Evolutionary conservation across 37 sponge, comb jelly and placozoan genomes (phyloP), one percentile per base, ranked within the genome.

Genomic region (Mnemiopsis leidyi): DNA sequence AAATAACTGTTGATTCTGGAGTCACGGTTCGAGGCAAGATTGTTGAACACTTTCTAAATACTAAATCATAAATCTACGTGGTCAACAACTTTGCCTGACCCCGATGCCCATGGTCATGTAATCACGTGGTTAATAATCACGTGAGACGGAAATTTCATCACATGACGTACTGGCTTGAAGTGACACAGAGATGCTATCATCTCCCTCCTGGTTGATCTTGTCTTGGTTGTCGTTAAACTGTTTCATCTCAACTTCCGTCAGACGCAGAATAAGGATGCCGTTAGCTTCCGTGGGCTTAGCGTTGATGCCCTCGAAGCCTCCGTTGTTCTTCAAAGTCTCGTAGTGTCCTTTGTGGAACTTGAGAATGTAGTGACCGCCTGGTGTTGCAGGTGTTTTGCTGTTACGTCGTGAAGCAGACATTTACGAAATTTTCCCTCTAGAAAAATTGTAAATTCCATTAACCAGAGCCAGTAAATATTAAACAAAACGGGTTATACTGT

Each of bases 181-280:
- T 34, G 79, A 28, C 79, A 77, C 79, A 7, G 79, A 77, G 79
- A 77, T 77, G 36, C 79, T 77, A 32, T 77, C 79, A 34, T 77
- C 79, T 77, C 79, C 79, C 5, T 26, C 32, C 79, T 31, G 34
- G 79, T 77, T 77, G 79, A 77, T 77, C 79, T 77, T 77, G 9
- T 77, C 79, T 36, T 77, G 79, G 36, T 77, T 77, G 35, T 26
- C 79, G 32, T 77, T 77, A 36, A 77, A 77, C 36, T 32, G 79
- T 13, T 31, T 32, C 79, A 77, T 77, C 79, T 77, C 35, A 32
- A 36, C 35, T 32, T 77, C 79, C 0, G 79, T 77, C 32, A 77
- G 34, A 20, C 16, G 16, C 32, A 77, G 79, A 28, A 32, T 32
- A 32, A 34, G 33, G 32, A 77, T 34, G 16, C 79, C 79, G 18